Base-by-base conservation (phyloP, 1,140 invertebrate genomes). In the Drosophila ficusphila region DNA sequence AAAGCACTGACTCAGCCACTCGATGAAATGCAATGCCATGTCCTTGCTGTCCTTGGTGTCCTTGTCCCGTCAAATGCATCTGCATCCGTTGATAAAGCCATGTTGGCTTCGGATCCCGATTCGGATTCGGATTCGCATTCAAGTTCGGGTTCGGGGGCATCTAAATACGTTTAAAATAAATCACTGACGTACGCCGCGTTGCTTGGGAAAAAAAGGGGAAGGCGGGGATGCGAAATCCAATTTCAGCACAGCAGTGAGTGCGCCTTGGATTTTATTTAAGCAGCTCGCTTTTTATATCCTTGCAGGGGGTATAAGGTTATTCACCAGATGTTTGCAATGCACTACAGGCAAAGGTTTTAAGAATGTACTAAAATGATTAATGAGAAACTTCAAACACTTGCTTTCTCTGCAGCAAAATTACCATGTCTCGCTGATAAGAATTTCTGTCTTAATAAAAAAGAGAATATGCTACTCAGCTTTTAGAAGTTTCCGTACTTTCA, bases 61-160 rank as follows among this genome's bases (percentile, higher is more conserved):
- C 77, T 82, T 70, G 77, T 69, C 12, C 23, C 75, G 65, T 88
- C 82, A 86, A 78, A 70, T 68, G 64, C 77, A 86, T 86, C 77
- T 86, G 82, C 77, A 86, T 85, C 78, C 58, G 73, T 73, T 82
- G 77, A 86, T 86, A 88, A 82, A 88, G 82, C 44, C 77, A 79
- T 86, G 77, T 39, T 58, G 64, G 62, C 38, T 58, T 49, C 33
- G 36, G 48, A 36, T 46, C 34, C 14, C 33, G 38, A 31, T 34
- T 23, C 25, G 39, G 44, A 29, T 67, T 68, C 39, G 27, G 21
- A 29, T 44, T 56, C 6, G 52, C n/a, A 31, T 34, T 23, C 25
- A 34, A 38, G 27, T 67, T 68, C 39, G 27, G 21, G 34, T 44
- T 56, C 6, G 52, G n/a, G 42, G 27, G 47, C 67, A 52, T 60